phyloP scores from a whole-genome alignment of 2,113 vertebrate genomes.

The Hiodon alosoides region DNA sequence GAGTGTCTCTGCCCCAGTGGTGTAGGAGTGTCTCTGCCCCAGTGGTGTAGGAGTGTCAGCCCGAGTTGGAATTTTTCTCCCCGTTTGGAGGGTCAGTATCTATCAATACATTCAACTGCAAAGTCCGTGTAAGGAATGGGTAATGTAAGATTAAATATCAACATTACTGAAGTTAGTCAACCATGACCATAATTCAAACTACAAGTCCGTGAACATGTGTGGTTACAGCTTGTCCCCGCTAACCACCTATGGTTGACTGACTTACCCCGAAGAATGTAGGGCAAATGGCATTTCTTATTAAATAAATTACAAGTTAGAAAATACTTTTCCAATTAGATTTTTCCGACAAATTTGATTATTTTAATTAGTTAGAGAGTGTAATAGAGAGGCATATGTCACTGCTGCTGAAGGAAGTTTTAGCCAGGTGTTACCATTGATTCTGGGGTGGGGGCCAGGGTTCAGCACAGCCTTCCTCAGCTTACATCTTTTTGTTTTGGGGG shows the following conservation, averaged over 20 bases:
- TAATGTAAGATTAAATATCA: slow-evolving; percentile 11
- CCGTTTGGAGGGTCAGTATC: no score
- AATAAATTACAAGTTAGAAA: not conserved
- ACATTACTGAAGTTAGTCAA: not conserved
- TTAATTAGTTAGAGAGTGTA: slow-evolving; percentile 22
- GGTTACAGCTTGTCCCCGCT: not conserved
- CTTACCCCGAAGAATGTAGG: not conserved
- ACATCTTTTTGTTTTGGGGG: slow-evolving; percentile 19
- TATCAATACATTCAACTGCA: not conserved
- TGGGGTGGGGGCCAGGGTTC: not conserved
- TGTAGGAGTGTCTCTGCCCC: no score
- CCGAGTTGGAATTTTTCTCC: no score
- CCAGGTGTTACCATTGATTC: slow-evolving; percentile 16
- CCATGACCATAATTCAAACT: not conserved
- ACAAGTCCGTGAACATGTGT: not conserved
- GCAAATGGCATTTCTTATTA: not conserved
- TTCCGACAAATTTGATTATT: slow-evolving; percentile 15
- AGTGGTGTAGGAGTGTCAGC: no score
- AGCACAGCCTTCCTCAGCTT: slow-evolving; percentile 6
- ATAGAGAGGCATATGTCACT: not conserved
- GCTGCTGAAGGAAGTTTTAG: slow-evolving; percentile 9
- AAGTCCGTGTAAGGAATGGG: not conserved
- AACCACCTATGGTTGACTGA: not conserved
- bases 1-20: no score
- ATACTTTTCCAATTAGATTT: slow-evolving; percentile 1